phyloP scores from a whole-genome alignment of 2,113 vertebrate genomes.

The Suricata suricatta region DNA sequence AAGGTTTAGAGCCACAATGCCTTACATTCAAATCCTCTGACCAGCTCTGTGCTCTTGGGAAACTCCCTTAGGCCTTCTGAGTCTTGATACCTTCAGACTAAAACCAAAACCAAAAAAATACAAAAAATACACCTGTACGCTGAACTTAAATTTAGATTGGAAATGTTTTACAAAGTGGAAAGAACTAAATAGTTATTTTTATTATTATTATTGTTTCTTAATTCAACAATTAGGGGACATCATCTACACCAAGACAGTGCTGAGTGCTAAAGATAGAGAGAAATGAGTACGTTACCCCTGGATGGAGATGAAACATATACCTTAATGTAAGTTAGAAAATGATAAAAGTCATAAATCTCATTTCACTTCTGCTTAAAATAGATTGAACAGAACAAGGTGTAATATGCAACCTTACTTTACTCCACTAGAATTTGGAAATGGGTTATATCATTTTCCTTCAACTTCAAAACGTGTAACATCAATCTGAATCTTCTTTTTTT shows the following conservation, averaged over 20 bases:
- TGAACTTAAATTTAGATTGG: background rate
- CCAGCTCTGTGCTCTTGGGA: background rate
- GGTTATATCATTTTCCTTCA: background rate
- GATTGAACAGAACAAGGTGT: background rate
- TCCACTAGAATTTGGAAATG: background rate
- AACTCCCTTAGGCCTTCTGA: background rate
- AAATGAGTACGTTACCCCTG: background rate
- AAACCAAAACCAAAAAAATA: background rate
- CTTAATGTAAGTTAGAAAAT: background rate
- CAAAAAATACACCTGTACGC: background rate
- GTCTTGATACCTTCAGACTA: background rate
- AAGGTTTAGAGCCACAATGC: background rate
- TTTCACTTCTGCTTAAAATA: slow-evolving; percentile 17
- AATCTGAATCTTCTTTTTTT: background rate
- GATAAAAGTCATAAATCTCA: background rate
- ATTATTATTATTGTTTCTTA: background rate
- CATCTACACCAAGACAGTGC: background rate
- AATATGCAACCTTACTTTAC: background rate
- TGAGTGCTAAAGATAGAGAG: background rate
- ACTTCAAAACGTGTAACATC: background rate
- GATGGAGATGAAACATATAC: background rate
- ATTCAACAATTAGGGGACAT: background rate
- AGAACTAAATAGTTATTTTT: background rate
- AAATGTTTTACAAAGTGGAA: background rate
- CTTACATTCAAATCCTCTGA: background rate